Percentiles rank a stretch among this genome's conserved stretches.
Conservation (phyloP, 2,888 invertebrate species). For the Uropetala carovei region DNA sequence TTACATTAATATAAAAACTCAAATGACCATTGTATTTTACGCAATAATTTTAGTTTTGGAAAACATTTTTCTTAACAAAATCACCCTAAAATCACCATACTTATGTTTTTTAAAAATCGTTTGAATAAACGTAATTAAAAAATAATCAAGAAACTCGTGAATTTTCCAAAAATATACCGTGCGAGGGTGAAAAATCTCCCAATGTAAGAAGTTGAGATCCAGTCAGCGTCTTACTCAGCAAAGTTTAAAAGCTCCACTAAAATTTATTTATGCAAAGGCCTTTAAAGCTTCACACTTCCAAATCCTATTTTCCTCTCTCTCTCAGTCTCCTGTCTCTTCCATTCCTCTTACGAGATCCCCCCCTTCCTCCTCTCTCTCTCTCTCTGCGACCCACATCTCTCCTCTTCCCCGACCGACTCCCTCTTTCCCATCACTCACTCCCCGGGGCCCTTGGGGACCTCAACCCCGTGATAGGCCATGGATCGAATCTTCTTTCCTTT, state of each 20-base stretch:
- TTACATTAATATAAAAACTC: too few species aligned
- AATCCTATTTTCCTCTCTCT: constrained; percentile 1
- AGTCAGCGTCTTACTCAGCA: not conserved
- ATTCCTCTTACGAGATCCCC: not conserved
- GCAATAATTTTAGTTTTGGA: too few species aligned
- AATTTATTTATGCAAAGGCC: constrained; percentile 31
- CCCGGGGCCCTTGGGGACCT: constrained; percentile 11
- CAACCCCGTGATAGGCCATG: constrained; percentile 36
- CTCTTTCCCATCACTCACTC: not conserved
- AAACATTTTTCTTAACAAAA: too few species aligned
- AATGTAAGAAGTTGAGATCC: not conserved
- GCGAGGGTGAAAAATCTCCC: not conserved
- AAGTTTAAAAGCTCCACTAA: not conserved
- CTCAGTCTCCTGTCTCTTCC: not conserved
- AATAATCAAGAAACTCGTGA: too few species aligned
- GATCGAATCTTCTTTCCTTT: not conserved
- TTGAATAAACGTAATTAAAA: too few species aligned
- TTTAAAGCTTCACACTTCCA: not conserved
- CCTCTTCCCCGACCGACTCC: not conserved
- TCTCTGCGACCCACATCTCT: not conserved
- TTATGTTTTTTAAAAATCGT: too few species aligned
- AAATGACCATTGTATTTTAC: too few species aligned
- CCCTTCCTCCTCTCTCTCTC: not conserved
- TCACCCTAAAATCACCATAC: too few species aligned
- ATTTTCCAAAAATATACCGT: too few species aligned